A percentile compares a stretch with the other conserved stretches of the same genome.
phyloP scores from a whole-genome alignment of 2,113 vertebrate species.

The Tautogolabrus adspersus region DNA sequence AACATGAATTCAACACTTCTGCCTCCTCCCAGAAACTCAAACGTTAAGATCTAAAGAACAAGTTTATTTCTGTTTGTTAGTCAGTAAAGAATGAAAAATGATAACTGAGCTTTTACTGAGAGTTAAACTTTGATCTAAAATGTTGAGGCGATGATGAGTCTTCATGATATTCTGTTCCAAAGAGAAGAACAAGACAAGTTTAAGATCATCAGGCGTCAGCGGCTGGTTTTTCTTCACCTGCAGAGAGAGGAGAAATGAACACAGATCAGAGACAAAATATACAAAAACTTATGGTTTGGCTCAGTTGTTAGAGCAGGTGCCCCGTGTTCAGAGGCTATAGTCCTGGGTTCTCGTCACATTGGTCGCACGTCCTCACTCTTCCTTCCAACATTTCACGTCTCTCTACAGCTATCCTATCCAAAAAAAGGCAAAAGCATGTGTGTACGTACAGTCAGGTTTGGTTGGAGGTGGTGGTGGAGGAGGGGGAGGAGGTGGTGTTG shows the following conservation, averaged over 20 bases:
- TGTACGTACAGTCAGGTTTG: slow-evolving; percentile 62
- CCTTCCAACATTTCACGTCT: no score
- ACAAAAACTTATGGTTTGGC: background rate
- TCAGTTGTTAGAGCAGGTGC: no score
- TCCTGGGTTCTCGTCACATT: no score
- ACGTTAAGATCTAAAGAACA: background rate
- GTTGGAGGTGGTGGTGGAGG: slow-evolving; percentile 46
- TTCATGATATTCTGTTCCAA: background rate
- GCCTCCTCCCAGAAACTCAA: background rate
- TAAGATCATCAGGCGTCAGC: slow-evolving; percentile 5
- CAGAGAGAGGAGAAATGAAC: slow-evolving; percentile 7
- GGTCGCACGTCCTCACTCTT: no score
- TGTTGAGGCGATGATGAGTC: background rate
- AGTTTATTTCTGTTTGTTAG: no score
- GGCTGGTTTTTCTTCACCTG: slow-evolving; percentile 43
- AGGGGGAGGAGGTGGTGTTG: slow-evolving; percentile 25
- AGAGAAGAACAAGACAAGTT: background rate
- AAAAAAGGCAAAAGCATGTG: background rate
- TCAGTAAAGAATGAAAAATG: background rate
- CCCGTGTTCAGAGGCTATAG: no score
- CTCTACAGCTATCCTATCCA: no score
- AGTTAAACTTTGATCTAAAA: background rate
- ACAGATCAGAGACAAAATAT: background rate
- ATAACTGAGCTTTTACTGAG: background rate
- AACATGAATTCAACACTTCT: background rate